Evolutionary conservation across 2,888 invertebrate genomes (phyloP).

Genomic region (Argyresthia albistria): DNA sequence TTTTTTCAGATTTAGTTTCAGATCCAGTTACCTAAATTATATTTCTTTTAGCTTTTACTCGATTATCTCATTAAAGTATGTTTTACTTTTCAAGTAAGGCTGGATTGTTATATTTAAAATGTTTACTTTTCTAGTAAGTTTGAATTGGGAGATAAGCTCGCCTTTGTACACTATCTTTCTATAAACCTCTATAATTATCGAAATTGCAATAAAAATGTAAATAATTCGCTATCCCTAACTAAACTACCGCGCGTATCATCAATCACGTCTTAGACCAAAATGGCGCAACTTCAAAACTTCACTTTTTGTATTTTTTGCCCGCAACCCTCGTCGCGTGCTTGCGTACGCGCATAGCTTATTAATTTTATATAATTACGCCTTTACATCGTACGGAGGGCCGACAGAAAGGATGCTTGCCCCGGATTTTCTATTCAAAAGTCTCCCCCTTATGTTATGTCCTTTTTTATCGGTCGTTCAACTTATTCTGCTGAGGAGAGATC

Average conservation of each 20-base stretch:
- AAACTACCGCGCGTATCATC: neutral
- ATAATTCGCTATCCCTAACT: too few relatives aligned
- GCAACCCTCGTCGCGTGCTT: slow-evolving; percentile 7
- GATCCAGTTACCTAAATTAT: too few relatives aligned
- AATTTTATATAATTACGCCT: slow-evolving; percentile 7
- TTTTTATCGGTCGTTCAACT: slow-evolving; percentile 15
- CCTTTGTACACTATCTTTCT: too few relatives aligned
- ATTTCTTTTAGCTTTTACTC: too few relatives aligned
- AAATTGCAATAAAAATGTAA: too few relatives aligned
- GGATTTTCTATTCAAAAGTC: slow-evolving; percentile 1
- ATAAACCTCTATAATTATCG: too few relatives aligned
- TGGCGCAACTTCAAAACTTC: neutral
- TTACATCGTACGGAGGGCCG: neutral
- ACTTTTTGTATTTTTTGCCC: neutral
- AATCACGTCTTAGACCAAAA: neutral
- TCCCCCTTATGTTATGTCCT: slow-evolving; percentile 2
- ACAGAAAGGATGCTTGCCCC: slow-evolving; percentile 6
- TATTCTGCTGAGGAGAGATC: slow-evolving; percentile 3
- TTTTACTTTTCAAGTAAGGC: too few relatives aligned
- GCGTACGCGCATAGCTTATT: slow-evolving; percentile 7
- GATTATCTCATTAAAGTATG: too few relatives aligned
- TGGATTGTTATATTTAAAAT: too few relatives aligned
- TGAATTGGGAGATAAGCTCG: too few relatives aligned
- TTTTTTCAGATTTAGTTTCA: too few relatives aligned
- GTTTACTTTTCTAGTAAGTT: too few relatives aligned